phyloP scores from a whole-genome alignment of 2,797 vertebrate species.

The Cottoperca gobio region DNA sequence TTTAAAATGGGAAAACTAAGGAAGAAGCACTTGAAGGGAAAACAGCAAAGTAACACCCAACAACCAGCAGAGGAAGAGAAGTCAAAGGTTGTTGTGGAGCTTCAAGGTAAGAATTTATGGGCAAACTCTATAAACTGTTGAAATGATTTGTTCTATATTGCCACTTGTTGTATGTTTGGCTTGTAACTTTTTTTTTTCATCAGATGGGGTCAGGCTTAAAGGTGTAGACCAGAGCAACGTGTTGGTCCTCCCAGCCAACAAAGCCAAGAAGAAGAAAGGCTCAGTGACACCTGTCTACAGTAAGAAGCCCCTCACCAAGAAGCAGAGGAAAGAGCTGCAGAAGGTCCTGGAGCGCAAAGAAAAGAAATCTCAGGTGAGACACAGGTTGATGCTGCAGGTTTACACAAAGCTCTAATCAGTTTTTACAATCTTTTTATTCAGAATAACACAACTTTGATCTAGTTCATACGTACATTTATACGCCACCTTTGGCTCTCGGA shows the following conservation, averaged over 20 bases:
- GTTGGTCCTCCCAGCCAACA: conserved; percentile 89
- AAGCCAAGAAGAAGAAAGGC: conserved; percentile 83
- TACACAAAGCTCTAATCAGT: neutral
- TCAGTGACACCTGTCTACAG: conserved; percentile 47
- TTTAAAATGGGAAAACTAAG: conserved; percentile 86
- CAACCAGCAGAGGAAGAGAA: conserved; percentile 42
- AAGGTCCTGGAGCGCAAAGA: conserved; percentile 93
- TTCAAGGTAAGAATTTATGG: conserved; percentile 69
- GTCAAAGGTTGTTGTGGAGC: conserved; percentile 78
- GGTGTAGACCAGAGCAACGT: conserved; percentile 92
- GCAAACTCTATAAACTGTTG: too few species aligned
- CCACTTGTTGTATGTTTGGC: neutral
- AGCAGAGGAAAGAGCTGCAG: conserved; percentile 90
- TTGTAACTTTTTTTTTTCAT: neutral
- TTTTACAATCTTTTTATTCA: neutral
- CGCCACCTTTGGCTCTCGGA: too few species aligned
- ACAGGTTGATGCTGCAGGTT: neutral
- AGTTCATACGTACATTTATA: too few species aligned
- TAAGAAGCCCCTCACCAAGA: conserved; percentile 91
- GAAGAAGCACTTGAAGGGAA: conserved; percentile 89
- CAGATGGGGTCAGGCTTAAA: conserved; percentile 86
- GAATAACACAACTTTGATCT: neutral
- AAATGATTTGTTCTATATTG: neutral
- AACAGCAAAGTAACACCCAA: conserved; percentile 72
- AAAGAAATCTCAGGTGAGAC: conserved; percentile 90